Base-by-base conservation (phyloP, 2,113 vertebrate species). In the Paedocypris sp. region DNA sequence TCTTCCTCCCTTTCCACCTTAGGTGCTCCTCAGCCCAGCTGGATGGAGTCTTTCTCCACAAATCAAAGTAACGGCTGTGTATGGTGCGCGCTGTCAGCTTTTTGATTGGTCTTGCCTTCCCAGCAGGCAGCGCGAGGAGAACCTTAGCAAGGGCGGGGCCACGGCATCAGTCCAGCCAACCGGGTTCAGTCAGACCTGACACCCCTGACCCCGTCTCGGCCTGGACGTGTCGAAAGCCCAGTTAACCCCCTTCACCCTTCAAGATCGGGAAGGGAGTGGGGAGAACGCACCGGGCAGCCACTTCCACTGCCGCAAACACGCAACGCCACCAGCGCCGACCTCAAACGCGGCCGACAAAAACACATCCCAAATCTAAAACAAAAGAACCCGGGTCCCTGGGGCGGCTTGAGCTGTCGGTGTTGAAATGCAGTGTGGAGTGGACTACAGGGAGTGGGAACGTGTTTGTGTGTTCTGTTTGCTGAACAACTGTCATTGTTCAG, bases 51-150 rank as follows among this genome's bases (percentile, higher is more conserved):
- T 88, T 84, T 80, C 83, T 85, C 69, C 56, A 82, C 82, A 86
- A 89, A 89, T 89, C 87, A 89, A 87, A 89, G 88, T 86, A 82
- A 86, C 86, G 79, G 82, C 84, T 58, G 53, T 58, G 38, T 43
- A 58, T 39, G 32, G 53, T 58, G 39, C 39, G 4, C 13, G 38
- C 32, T 88, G 87, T 88, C 87, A 88, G 83, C 80, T 79, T 77
- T 85, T 78, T 82, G 70, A 85, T 83, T 85, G 85, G 85, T 80
- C 83, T 80, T 82, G 80, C 85, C 80, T 82, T 77, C 75, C 73
- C 65, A 77, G 77, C 81, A 77, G 80, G 83, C 72, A 70, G 74
- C 82, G 77, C 77, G 80, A 70, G 73, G 81, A 52, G 81, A 74
- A 79, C 80, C 80, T 57, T 29, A 2, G 83, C 82, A 75, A 75